Evolutionary conservation across 1,140 invertebrate genomes (phyloP).

Genomic region (Drosophila orena): DNA sequence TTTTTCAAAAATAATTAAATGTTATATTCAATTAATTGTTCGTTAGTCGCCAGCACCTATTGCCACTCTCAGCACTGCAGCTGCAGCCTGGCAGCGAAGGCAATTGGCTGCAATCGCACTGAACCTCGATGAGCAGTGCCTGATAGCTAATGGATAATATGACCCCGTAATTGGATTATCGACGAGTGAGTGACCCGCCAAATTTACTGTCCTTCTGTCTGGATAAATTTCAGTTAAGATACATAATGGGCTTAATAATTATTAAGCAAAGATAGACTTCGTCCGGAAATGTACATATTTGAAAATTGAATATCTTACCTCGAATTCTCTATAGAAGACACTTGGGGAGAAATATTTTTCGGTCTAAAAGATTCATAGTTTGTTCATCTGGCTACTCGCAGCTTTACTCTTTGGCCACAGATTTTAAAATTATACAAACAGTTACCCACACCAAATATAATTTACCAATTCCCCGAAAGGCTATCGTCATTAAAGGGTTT

Average conservation of each 20-base stretch:
- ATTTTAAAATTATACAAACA: too few relatives aligned
- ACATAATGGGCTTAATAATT: background rate
- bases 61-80: conserved; percentile 17
- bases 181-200: conserved; percentile 34
- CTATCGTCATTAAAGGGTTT: too few relatives aligned
- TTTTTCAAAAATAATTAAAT: conserved; percentile 68
- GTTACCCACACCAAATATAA: too few relatives aligned
- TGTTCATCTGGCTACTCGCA: too few relatives aligned
- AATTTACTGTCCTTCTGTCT: conserved; percentile 18
- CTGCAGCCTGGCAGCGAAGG: conserved; percentile 19
- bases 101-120: conserved; percentile 53
- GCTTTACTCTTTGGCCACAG: too few relatives aligned
- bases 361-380: too few relatives aligned
- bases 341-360: too few relatives aligned
- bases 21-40: conserved; percentile 78
- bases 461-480: too few relatives aligned
- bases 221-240: conserved; percentile 38
- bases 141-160: conserved; percentile 68
- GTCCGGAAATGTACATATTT: background rate
- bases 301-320: too few relatives aligned
- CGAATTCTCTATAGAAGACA: too few relatives aligned
- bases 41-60: conserved; percentile 56
- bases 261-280: background rate
- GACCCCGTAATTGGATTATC: conserved; percentile 68
- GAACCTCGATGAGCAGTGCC: conserved; percentile 34